These are phyloP conservation scores for Sinocyclocheilus grahami DNA, from an alignment of 2,113 vertebrate genomes.

Conservation along the genomic window DNA sequence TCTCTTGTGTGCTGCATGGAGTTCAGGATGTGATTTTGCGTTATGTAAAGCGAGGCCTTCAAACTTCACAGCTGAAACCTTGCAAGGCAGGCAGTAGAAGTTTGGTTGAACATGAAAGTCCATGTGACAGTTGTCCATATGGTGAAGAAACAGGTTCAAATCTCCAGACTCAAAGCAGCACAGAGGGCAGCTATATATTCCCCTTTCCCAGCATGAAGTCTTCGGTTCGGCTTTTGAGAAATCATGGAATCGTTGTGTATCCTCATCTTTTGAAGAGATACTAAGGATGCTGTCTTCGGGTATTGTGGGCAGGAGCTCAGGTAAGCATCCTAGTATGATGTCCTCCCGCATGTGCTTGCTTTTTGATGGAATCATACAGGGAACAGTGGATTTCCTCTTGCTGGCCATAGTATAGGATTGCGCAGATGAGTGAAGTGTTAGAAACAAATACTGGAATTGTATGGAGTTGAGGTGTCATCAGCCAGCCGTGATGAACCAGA, in stretches of 20 bases:
- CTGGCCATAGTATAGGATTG: conserved; percentile 84
- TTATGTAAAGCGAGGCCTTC: conserved; percentile 92
- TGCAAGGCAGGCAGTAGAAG: conserved; percentile 86
- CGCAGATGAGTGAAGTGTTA: conserved; percentile 62
- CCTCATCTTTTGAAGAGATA: conserved; percentile 69
- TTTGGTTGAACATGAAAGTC: conserved; percentile 89
- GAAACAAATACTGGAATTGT: conserved; percentile 64
- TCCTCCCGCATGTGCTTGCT: conserved; percentile 82
- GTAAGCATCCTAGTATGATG: conserved; percentile 71
- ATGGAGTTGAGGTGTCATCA: conserved; percentile 73
- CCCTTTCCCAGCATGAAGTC: conserved; percentile 72
- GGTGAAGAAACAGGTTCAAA: conserved; percentile 85
- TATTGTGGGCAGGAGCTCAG: conserved; percentile 74
- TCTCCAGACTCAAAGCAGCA: conserved; percentile 89
- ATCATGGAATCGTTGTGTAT: conserved; percentile 70
- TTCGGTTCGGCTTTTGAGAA: conserved; percentile 66
- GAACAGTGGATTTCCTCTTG: conserved; percentile 96
- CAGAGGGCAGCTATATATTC: conserved; percentile 82
- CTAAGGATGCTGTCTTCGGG: conserved; percentile 73
- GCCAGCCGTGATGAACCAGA: conserved; percentile 72
- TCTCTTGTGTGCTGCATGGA: conserved; percentile 61
- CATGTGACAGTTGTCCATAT: conserved; percentile 88
- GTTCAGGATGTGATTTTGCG: conserved; percentile 75
- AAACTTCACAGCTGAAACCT: conserved; percentile 84
- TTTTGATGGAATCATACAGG: conserved; percentile 98